Conservation (phyloP, 1,140 invertebrate species). For the Bilobella aurantiaca region DNA sequence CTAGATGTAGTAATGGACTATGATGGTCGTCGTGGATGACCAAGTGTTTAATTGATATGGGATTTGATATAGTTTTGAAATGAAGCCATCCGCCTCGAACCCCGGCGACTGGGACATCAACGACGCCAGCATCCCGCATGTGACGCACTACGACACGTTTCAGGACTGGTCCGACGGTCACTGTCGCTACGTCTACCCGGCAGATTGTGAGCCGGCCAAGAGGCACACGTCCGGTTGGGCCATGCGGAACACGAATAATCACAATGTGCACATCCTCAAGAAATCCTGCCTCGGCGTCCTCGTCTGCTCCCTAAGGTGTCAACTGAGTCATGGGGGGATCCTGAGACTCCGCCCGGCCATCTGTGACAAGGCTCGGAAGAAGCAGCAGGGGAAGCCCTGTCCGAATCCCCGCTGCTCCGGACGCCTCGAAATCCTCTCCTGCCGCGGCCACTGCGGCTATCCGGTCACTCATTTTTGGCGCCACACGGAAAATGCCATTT, state of each 20-base stretch:
- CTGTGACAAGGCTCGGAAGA: conserved; percentile 93
- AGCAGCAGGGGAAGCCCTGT: conserved; percentile 83
- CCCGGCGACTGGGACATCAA: conserved; percentile 94
- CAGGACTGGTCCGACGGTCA: conserved; percentile 94
- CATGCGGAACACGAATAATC: conserved; percentile 98
- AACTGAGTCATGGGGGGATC: conserved; percentile 46
- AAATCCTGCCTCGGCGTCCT: conserved; percentile 93
- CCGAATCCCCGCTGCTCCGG: conserved; percentile 78
- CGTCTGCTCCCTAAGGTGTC: conserved; percentile 73
- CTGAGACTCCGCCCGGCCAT: conserved; percentile 87
- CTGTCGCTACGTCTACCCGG: conserved; percentile 71
- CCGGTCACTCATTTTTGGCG: conserved; percentile 98
- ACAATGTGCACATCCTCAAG: conserved; percentile 94
- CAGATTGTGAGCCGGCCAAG: conserved; percentile 78
- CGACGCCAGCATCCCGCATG: conserved; percentile 69
- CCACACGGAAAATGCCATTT: conserved; percentile 85
- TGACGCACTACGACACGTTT: conserved; percentile 70
- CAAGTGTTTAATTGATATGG: too few species aligned
- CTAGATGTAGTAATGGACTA: too few species aligned
- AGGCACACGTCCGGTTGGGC: conserved; percentile 93
- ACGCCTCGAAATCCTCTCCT: conserved; percentile 74
- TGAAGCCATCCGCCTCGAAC: too few species aligned
- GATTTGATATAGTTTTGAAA: too few species aligned
- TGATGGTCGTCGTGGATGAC: too few species aligned
- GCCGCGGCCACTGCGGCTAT: conserved; percentile 91